Base-by-base conservation (phyloP, 2,797 vertebrate species). In the Acrossocheilus wenchowensis region DNA sequence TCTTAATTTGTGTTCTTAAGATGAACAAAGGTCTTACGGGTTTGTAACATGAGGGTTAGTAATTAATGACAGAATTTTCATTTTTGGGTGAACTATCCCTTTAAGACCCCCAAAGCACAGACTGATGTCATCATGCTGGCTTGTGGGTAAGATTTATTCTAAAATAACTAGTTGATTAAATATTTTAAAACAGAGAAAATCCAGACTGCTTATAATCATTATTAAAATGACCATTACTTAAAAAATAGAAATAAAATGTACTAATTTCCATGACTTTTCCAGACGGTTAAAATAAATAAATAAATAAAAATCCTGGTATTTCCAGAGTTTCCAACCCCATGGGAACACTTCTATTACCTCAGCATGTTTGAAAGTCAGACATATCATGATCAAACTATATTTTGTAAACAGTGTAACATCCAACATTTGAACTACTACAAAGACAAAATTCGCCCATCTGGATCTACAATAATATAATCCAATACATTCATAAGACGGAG, bases 391-490 rank as follows among this genome's bases (percentile, higher is more conserved):
- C 39, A 79, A 52, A 85, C 26, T 26, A 48, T 48, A 71, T 79
- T 43, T 54, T 57, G 83, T 85, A 78, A 79, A 85, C 75, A 85
- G 4, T 60, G 23, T 78, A 84, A 54, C 36, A 52, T 54, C n/a
- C 36, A 43, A 19, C 50, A 71, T 71, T 80, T 85, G 41, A 72
- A 69, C 74, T 78, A 54, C 26, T 41, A 41, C 62, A 60, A 30
- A 72, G 66, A 79, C 84, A 21, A 80, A 69, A 71, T 34, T 78
- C 6, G 1, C 52, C 66, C 66, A 52, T 60, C 41, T 45, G 45
- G 87, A 78, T 85, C 57, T 43, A 83, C 57, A 15, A 26, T 45
- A 34, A 66, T 79, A 45, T 71, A 82, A 77, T 83, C 84, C n/a
- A 64, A 80, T 57, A 71, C 36, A 30, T 72, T 80, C 60, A 83